A percentile compares a stretch with the other conserved stretches of the same genome.
These are phyloP conservation scores for Pammene aurita DNA, from an alignment of 2,888 invertebrate species.

Conservation along the genomic window DNA sequence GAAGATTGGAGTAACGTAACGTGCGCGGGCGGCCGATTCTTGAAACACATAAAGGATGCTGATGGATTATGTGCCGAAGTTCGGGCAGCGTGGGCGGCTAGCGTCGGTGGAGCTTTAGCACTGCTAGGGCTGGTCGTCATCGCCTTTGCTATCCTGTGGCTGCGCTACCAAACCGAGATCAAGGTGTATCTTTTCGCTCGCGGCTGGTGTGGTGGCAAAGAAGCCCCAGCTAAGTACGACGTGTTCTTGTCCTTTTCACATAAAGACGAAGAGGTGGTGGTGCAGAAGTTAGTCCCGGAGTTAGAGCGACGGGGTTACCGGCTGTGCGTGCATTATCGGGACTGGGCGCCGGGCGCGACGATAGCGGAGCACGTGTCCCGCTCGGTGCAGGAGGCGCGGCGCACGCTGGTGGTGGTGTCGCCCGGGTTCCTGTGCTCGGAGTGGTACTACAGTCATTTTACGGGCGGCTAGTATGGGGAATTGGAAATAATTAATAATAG, in stretches of 20 bases:
- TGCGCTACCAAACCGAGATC: conserved; percentile 46
- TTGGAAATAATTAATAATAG: too few relatives aligned
- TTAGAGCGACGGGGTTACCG: conserved; percentile 84
- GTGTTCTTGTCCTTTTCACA: conserved; percentile 92
- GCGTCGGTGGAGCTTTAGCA: conserved; percentile 42
- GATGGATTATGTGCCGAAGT: conserved; percentile 47
- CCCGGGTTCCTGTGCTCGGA: conserved; percentile 64
- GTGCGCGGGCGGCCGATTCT: conserved; percentile 43
- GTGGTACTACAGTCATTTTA: too few relatives aligned
- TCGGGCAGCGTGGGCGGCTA: conserved; percentile 28
- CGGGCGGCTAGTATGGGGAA: too few relatives aligned
- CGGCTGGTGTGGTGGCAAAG: conserved; percentile 44
- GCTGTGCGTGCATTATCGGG: conserved; percentile 88
- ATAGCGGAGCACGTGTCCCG: conserved; percentile 88
- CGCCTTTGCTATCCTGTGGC: not conserved
- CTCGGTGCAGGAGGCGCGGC: conserved; percentile 87
- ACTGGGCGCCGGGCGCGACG: conserved; percentile 89
- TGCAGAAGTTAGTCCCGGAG: conserved; percentile 85
- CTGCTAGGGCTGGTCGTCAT: conserved; percentile 31
- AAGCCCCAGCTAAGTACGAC: conserved; percentile 81
- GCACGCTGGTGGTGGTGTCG: conserved; percentile 59
- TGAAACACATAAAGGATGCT: conserved; percentile 33
- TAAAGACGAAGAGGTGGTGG: conserved; percentile 88
- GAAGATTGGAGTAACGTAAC: conserved; percentile 44
- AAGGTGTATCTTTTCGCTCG: conserved; percentile 46